Evolutionary conservation across 2,888 invertebrate genomes (phyloP), one percentile per base, ranked within the genome.

Genomic region (Eutolmus rufibarbis): DNA sequence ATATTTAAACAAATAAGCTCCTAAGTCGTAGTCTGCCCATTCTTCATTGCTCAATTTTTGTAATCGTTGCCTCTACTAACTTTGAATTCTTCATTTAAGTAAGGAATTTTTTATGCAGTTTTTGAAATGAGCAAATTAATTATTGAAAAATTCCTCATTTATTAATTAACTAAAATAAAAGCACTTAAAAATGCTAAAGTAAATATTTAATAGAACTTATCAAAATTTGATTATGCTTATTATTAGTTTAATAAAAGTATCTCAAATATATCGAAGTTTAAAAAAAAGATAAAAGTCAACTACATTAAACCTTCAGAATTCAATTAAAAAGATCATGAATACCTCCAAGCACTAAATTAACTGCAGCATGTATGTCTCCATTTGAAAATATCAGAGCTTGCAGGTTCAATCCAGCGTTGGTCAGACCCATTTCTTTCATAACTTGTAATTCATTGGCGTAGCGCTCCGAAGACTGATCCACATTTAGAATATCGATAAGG

Each of bases 361-460:
- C 95, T 19, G 98, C 98, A 28, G 96, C 96, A 91, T 97, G 97
- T 3, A 98, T 96, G 91, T 98, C 97, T 86, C 98, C 98, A 89
- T 94, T 94, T 51, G 92, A 90, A 86, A 96, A 95, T 89, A 96
- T 95, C 66, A 99, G 93, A 3, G 97, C 98, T 89, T 97, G 95
- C n/a, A 97, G 93, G 91, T 98, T 98, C 85, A 96, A 93, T 2
- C 95, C 94, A 91, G 98, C 97, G 92, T 98, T 96, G 37, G 95
- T 93, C 28, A 99, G 95, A 0, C 98, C 98, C 95, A 98, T 96
- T 91, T 98, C 98, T 89, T 96, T 95, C 97, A 99, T 97, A 90
- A 96, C 96, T 86, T 94, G 94, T 89, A 97, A 92, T 90, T 96
- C 96, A 1, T 94, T 93, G 82, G 93, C 92, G 89, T 93, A 93